These are phyloP conservation scores for Drosophila neocordata DNA, from an alignment of 1,140 invertebrate genomes.

Conservation along the genomic window DNA sequence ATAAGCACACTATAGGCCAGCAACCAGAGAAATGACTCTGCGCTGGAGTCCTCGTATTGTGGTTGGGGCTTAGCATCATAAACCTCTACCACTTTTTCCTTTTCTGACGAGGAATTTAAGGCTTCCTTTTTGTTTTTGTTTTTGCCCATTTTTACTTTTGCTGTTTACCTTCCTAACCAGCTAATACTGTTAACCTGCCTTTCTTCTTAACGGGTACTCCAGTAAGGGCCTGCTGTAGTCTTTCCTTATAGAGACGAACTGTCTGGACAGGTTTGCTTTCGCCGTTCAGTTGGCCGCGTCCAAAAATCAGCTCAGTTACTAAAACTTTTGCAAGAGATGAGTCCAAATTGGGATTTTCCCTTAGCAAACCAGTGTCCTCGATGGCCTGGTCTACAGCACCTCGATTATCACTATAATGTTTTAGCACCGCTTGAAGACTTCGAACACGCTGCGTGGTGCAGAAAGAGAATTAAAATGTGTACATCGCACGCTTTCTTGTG, in stretches of 20 bases:
- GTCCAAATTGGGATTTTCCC: constrained; percentile 88
- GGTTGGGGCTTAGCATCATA: background rate
- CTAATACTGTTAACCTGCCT: constrained; percentile 72
- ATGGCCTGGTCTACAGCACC: constrained; percentile 87
- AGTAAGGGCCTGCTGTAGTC: constrained; percentile 82
- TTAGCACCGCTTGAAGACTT: constrained; percentile 86
- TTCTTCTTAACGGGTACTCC: constrained; percentile 40
- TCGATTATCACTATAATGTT: constrained; percentile 88
- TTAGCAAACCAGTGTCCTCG: constrained; percentile 85
- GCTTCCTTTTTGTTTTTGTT: constrained; percentile 44
- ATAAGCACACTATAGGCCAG: constrained; percentile 91
- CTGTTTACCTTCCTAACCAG: constrained; percentile 5
- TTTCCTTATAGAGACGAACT: constrained; percentile 86
- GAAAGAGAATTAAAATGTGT: constrained; percentile 2
- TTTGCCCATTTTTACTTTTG: constrained; percentile 47
- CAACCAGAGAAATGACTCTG: constrained; percentile 85
- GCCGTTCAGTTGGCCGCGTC: constrained; percentile 87
- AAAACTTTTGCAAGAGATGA: constrained; percentile 89
- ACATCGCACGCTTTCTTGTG: background rate
- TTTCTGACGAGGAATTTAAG: background rate
- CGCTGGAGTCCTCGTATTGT: constrained; percentile 47
- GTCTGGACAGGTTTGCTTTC: constrained; percentile 88
- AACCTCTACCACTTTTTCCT: background rate
- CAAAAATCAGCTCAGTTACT: constrained; percentile 92
- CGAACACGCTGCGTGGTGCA: constrained; percentile 54